These are phyloP conservation scores for Saguinus midas DNA, from an alignment of 2,113 vertebrate genomes.

Conservation along the genomic window DNA sequence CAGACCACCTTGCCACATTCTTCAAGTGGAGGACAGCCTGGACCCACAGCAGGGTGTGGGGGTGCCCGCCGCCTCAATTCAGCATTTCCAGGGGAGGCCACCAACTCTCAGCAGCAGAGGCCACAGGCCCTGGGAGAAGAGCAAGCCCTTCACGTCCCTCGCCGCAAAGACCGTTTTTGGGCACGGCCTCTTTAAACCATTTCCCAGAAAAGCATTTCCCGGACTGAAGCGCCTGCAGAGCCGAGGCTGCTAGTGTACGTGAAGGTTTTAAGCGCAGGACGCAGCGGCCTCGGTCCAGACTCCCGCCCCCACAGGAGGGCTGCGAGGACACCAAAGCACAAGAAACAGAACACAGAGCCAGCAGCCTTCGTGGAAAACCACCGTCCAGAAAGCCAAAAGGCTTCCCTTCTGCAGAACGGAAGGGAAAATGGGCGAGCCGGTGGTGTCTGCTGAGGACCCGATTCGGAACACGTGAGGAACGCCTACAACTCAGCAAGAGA, in stretches of 20 bases:
- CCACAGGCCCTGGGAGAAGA: background rate
- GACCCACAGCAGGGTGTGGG: no score
- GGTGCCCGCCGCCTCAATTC: background rate
- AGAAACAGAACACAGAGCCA: background rate
- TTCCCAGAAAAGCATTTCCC: background rate
- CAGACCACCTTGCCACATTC: background rate
- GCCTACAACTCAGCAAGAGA: no score
- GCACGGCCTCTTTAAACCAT: background rate
- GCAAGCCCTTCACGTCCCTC: background rate
- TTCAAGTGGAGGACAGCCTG: background rate
- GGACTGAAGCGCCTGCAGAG: rapidly evolving
- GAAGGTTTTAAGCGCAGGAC: background rate
- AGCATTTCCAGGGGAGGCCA: no score
- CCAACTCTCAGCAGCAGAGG: background rate
- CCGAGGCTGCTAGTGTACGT: rapidly evolving
- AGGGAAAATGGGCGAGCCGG: rapidly evolving
- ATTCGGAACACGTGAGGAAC: rapidly evolving
- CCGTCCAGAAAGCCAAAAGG: no score
- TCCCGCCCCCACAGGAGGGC: background rate
- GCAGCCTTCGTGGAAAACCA: background rate
- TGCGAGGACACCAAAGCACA: rapidly evolving
- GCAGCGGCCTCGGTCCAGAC: rapidly evolving
- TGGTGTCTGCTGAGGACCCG: rapidly evolving
- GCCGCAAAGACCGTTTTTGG: rapidly evolving
- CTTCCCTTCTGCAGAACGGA: no score